These are phyloP conservation scores for Chamaetylas fuelleborni DNA, from an alignment of 2,113 vertebrate genomes.

Conservation along the genomic window DNA sequence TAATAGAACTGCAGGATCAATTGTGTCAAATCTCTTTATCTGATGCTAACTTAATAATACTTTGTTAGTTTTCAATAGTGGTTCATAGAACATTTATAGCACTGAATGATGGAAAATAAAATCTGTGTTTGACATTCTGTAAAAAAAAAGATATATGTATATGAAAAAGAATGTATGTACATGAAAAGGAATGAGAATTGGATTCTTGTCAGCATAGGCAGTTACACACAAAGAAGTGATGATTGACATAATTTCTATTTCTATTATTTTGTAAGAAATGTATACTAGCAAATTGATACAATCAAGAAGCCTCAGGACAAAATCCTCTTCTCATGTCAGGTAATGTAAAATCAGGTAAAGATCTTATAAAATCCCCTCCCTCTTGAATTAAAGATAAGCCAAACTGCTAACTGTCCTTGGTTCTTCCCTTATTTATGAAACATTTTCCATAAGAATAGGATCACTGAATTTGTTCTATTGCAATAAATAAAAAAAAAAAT, in stretches of 20 bases:
- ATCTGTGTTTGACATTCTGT: not conserved
- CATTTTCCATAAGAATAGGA: not conserved
- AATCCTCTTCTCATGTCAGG: not conserved
- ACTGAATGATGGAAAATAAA: not conserved
- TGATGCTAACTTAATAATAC: not conserved
- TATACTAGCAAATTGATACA: not conserved
- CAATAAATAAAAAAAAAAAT: not conserved
- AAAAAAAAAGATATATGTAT: not conserved
- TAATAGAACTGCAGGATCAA: not conserved
- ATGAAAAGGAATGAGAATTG: not conserved
- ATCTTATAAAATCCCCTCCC: fast-evolving
- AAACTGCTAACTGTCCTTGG: not conserved
- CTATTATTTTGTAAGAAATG: not conserved
- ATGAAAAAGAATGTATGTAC: not conserved
- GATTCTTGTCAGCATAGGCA: not conserved
- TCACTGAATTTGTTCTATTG: not conserved
- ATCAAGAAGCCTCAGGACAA: not conserved
- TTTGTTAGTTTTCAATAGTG: not conserved
- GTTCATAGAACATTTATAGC: not conserved
- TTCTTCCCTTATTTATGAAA: not conserved
- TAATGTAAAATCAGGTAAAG: not conserved
- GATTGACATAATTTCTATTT: fast-evolving
- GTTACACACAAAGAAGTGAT: not conserved
- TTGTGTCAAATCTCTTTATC: slow-evolving; percentile 17
- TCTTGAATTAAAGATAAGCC: not conserved